Evolutionary conservation across 2,888 invertebrate species (phyloP).

Genomic region (Eulithis testata): DNA sequence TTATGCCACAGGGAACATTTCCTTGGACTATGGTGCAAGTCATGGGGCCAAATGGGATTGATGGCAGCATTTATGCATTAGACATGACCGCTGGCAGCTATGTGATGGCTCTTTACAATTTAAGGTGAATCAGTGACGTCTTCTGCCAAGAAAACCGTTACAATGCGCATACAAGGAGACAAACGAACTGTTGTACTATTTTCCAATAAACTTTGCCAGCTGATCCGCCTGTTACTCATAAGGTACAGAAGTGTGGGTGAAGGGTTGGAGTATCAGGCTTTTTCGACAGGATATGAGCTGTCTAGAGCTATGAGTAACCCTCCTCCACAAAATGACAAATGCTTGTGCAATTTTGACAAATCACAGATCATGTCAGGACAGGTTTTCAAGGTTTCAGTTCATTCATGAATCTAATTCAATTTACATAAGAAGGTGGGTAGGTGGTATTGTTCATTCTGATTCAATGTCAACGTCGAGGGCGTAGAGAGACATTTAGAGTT

Average conservation of each 20-base stretch:
- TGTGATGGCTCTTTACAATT: conserved; percentile 19
- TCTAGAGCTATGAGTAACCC: conserved; percentile 60
- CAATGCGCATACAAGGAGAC: conserved; percentile 4
- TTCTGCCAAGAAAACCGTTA: conserved; percentile 13
- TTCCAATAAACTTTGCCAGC: conserved; percentile 4
- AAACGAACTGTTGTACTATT: conserved; percentile 2
- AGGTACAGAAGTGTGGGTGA: conserved; percentile 52
- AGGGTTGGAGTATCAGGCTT: conserved; percentile 38
- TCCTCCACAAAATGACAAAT: conserved; percentile 51
- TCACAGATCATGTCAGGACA: conserved; percentile 31
- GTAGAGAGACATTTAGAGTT: background rate
- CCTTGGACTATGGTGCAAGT: conserved; percentile 23
- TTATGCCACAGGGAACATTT: conserved; percentile 24
- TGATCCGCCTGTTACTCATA: conserved; percentile 10
- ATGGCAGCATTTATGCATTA: conserved; percentile 20
- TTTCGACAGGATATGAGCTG: conserved; percentile 51
- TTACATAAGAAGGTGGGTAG: conserved; percentile 10
- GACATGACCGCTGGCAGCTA: conserved; percentile 37
- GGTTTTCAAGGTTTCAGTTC: conserved; percentile 23
- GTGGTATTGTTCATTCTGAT: conserved; percentile 9
- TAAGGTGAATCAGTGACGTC: conserved; percentile 17
- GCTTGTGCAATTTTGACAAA: conserved; percentile 33
- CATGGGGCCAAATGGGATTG: conserved; percentile 14
- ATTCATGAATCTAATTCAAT: conserved; percentile 20
- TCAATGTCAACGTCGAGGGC: conserved; percentile 12